Percentiles rank a stretch among this genome's conserved stretches.
Evolutionary conservation across 2,113 vertebrate species (phyloP).

Genomic region (Tetraodon nigroviridis): DNA sequence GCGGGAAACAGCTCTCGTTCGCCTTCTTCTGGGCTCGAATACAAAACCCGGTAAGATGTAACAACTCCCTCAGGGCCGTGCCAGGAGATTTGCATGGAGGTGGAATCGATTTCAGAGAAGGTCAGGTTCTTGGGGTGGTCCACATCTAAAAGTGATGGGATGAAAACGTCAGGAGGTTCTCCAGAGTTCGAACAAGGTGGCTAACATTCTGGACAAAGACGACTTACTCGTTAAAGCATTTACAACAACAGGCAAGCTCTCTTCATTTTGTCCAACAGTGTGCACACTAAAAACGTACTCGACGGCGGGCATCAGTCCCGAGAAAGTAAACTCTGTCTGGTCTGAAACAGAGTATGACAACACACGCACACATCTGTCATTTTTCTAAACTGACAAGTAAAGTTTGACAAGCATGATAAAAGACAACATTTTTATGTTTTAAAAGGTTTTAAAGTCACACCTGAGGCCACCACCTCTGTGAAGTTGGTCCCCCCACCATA

Average conservation of each 20-base stretch:
- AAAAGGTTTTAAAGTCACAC: conserved; percentile 55
- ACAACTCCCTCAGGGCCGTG: conserved; percentile 93
- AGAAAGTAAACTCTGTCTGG: conserved; percentile 90
- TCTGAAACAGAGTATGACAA: conserved; percentile 68
- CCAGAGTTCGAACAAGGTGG: not conserved
- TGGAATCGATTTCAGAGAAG: conserved; percentile 92
- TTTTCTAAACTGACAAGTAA: not conserved
- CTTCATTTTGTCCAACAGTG: conserved; percentile 83
- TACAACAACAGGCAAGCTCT: conserved; percentile 85
- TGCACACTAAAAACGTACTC: conserved; percentile 87
- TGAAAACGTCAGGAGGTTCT: not conserved
- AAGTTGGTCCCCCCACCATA: conserved; percentile 81
- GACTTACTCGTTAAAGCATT: conserved; percentile 86
- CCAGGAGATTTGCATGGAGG: conserved; percentile 93
- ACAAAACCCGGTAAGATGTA: conserved; percentile 88
- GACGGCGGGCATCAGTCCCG: conserved; percentile 87
- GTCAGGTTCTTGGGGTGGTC: conserved; percentile 91
- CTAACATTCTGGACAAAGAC: not conserved
- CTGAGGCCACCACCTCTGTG: conserved; percentile 81
- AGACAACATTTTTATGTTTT: no score
- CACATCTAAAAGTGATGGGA: conserved; percentile 73
- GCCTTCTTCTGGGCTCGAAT: conserved; percentile 90
- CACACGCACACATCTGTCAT: no score
- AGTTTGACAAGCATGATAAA: not conserved
- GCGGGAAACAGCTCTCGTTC: conserved; percentile 87